A percentile compares a stretch with the other conserved stretches of the same genome.
These are phyloP conservation scores for Aptenodytes forsteri DNA, from an alignment of 2,113 vertebrate genomes.

Conservation along the genomic window DNA sequence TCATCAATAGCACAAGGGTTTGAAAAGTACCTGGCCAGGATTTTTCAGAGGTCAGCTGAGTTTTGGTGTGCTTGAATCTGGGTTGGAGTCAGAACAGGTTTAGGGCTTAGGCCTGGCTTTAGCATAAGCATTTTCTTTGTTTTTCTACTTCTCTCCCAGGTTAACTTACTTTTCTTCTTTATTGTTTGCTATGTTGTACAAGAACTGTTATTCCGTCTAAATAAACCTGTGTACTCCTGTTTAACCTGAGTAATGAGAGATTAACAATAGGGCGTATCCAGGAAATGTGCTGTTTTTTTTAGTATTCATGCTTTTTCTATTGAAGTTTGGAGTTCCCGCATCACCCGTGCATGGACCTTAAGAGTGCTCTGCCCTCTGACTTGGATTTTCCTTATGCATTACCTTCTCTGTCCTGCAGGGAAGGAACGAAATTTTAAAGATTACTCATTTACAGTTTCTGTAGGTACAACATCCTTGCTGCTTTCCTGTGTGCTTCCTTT, in stretches of 20 bases:
- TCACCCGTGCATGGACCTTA: rapidly evolving
- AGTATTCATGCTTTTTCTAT: not conserved
- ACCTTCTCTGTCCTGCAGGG: not conserved
- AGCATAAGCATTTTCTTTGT: not conserved
- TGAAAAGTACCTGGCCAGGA: not conserved
- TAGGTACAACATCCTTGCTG: not conserved
- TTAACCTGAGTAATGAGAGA: not conserved
- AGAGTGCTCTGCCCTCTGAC: not conserved
- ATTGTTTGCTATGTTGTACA: not conserved
- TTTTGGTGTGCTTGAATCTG: not conserved
- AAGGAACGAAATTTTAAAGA: not conserved
- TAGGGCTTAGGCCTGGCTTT: not conserved
- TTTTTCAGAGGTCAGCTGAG: not conserved
- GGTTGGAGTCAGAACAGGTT: not conserved
- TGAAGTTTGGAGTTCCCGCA: not conserved
- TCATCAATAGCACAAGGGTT: not conserved
- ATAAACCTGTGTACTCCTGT: not conserved
- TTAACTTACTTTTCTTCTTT: not conserved
- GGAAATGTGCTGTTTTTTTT: not conserved
- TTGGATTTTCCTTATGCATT: not conserved
- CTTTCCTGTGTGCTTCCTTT: not conserved
- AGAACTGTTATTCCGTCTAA: not conserved
- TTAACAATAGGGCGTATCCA: not conserved
- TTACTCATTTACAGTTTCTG: not conserved
- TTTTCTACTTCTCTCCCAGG: not conserved